A percentile compares a stretch with the other conserved stretches of the same genome.
These are phyloP conservation scores for Chelonia mydas DNA, from an alignment of 2,797 vertebrate species.

Conservation along the genomic window DNA sequence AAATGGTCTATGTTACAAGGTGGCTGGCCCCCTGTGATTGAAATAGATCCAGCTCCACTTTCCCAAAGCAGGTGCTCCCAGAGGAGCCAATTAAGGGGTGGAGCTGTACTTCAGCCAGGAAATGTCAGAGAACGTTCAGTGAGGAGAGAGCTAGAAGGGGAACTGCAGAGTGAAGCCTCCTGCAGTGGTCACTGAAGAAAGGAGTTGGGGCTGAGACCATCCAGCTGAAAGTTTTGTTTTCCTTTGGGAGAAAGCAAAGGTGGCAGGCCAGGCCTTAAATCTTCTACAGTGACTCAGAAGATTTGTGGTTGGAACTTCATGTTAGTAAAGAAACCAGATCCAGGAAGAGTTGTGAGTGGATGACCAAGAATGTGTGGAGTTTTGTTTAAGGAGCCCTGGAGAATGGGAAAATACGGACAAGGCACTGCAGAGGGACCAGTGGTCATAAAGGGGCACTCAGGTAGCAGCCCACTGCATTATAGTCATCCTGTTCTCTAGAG, in stretches of 20 bases:
- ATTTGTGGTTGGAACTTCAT: not conserved
- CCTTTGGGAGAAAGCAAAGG: no score
- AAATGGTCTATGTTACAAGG: not conserved
- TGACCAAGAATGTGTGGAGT: not conserved
- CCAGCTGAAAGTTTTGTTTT: not conserved
- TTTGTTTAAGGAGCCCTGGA: not conserved
- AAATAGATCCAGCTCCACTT: not conserved
- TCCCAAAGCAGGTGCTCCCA: not conserved
- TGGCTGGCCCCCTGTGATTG: not conserved
- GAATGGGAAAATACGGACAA: not conserved
- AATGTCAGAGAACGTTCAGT: not conserved
- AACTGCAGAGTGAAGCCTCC: not conserved
- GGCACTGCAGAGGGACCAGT: not conserved
- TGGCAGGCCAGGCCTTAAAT: no score
- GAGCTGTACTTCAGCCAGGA: not conserved
- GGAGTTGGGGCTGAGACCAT: not conserved
- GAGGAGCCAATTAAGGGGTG: not conserved
- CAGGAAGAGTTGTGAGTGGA: not conserved
- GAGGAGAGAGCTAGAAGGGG: not conserved
- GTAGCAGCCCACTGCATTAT: not conserved
- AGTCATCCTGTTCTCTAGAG: not conserved
- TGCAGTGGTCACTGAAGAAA: not conserved
- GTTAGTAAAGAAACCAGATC: not conserved
- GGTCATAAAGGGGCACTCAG: not conserved
- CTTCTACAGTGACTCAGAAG: no score